Evolutionary conservation across 2,888 invertebrate species (phyloP), one percentile per base, ranked within the genome.

Genomic region (Pogonocherus hispidulus): DNA sequence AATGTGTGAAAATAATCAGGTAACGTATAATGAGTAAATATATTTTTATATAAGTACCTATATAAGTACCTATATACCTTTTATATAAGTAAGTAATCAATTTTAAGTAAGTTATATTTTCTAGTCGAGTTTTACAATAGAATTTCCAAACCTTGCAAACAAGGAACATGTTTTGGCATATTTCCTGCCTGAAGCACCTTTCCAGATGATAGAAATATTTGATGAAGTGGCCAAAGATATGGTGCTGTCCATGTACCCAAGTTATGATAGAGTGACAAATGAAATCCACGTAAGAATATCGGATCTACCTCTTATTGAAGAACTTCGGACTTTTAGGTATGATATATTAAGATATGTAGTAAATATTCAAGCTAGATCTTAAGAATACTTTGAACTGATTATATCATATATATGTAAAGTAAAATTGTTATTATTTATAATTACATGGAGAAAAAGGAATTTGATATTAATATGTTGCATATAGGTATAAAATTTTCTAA

Each of bases 131-230:
- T 93, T 99, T 83, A 92, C 94, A 49, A 94, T 99, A 0, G 97
- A 98, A 79, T 99, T 98, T 86, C 93, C 95, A 54, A 91, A 94
- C 76, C 87, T 99, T 72, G 98, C 97, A 0, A 89, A 93, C 56
- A 91, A 94, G 78, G 97, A 98, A 82, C 96, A 97, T 83, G 96
- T 96, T 0, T 87, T 99, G 52, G 98, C 98, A 0, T 99, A 96
- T 85, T 99, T 99, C 84, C 84, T 99, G 56, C 99, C 99, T 0
- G 99, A 99, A 85, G 99, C 99, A 0, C 99, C 99, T 0, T 91
- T 93, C 74, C 97, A 98, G 87, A 96, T 99, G 94, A 86, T 99
- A n/a, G 93, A 94, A 83, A 96, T 98, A 73, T 97, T 99, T 84
- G 96, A 98, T 85, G 93, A 95, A 86, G 96, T 97, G 0, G 95